Evolutionary conservation across 37 sponge, comb jelly and placozoan genomes (phyloP).

Genomic region (Tethya wilhelma): DNA sequence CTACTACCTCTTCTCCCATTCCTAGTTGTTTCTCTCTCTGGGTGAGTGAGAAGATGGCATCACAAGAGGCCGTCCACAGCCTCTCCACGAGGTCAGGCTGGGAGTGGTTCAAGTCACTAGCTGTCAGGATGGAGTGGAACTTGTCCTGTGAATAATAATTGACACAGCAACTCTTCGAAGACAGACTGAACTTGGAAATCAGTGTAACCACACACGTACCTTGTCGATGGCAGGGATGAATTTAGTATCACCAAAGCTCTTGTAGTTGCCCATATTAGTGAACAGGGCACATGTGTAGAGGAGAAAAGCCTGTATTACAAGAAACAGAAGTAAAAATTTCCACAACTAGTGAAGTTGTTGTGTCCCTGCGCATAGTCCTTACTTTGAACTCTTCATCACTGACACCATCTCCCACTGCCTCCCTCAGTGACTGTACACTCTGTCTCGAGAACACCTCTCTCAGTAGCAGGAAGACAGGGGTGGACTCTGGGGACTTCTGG

Average conservation of each 20-base stretch:
- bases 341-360: neutral
- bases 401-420: constrained; percentile 11
- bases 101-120: constrained; percentile 36
- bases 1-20: constrained; percentile 63
- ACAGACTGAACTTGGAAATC: neutral
- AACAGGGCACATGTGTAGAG: constrained; percentile 80
- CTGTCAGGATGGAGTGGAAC: constrained; percentile 44
- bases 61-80: constrained; percentile 71
- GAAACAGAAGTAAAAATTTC: neutral
- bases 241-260: constrained; percentile 92
- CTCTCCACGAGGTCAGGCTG: constrained; percentile 32
- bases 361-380: neutral
- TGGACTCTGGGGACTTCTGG: constrained; percentile 92
- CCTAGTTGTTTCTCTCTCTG: constrained; percentile 70
- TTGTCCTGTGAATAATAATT: constrained; percentile 45
- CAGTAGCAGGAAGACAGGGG: constrained; percentile 74
- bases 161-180: neutral
- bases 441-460: constrained; percentile 68
- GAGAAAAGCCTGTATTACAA: constrained; percentile 56
- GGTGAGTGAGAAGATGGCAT: constrained; percentile 69
- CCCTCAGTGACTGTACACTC: constrained; percentile 37
- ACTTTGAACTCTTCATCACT: constrained; percentile 74
- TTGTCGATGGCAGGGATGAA: constrained; percentile 73
- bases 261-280: constrained; percentile 90
- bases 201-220: constrained; percentile 35